Conservation (phyloP, 2,113 vertebrate genomes). For the Sylvietta virens region DNA sequence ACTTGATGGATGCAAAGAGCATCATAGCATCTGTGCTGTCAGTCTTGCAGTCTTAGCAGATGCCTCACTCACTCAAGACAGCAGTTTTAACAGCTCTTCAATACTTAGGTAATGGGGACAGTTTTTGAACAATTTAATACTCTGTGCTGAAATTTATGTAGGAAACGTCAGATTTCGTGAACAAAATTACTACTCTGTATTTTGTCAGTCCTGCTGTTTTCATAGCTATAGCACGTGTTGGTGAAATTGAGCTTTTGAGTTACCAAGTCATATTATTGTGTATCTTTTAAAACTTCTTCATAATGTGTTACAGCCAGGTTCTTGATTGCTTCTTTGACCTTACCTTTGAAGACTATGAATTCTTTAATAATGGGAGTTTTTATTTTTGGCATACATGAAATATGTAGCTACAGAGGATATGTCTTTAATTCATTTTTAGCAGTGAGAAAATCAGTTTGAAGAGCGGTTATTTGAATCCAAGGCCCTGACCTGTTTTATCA, state of each 20-base stretch:
- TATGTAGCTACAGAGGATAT: background rate
- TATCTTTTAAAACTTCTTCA: background rate
- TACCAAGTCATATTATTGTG: background rate
- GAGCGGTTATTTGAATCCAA: background rate
- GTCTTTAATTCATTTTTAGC: background rate
- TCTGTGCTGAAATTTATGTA: background rate
- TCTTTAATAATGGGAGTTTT: background rate
- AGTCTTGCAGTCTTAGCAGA: background rate
- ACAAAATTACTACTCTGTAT: background rate
- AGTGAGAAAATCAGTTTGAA: background rate
- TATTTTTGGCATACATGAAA: background rate
- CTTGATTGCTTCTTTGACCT: background rate
- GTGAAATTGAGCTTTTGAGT: background rate
- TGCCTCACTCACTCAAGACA: background rate
- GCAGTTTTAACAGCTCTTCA: background rate
- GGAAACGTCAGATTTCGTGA: background rate
- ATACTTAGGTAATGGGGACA: background rate
- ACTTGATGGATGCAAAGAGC: background rate
- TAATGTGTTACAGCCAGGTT: background rate
- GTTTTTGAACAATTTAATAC: background rate
- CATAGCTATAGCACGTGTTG: background rate
- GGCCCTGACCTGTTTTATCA: background rate
- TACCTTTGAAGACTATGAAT: background rate
- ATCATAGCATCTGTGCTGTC: background rate
- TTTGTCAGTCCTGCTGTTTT: background rate